phyloP scores from a whole-genome alignment of 2,113 vertebrate genomes.

The Aldabrachelys gigantea region DNA sequence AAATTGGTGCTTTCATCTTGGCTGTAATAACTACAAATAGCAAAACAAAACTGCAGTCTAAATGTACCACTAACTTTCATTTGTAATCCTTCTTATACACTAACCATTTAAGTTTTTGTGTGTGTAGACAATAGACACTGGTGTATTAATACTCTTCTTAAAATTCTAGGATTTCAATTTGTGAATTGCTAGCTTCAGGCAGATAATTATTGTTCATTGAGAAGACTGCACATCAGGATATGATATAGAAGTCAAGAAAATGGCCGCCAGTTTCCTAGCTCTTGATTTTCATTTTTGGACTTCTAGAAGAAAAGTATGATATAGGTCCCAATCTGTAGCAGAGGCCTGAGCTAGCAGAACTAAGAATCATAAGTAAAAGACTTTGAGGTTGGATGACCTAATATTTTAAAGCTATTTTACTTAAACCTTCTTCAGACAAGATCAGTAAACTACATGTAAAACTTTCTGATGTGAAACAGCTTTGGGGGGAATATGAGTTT shows the following conservation, averaged over 20 bases:
- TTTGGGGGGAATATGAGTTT: too few relatives aligned
- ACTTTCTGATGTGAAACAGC: too few relatives aligned
- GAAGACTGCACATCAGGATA: neutral
- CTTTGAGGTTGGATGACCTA: neutral
- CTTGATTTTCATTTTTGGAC: neutral
- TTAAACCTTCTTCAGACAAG: neutral
- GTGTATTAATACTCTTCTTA: too few relatives aligned
- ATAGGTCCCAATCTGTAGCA: neutral
- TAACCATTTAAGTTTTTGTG: too few relatives aligned
- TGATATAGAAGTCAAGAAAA: neutral
- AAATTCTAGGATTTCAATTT: too few relatives aligned
- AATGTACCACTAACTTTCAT: neutral
- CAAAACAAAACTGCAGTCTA: neutral
- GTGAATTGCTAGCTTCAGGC: neutral
- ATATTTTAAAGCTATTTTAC: neutral
- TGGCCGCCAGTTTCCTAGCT: rapidly evolving
- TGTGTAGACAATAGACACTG: too few relatives aligned
- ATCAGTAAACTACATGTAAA: too few relatives aligned
- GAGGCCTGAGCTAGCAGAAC: neutral
- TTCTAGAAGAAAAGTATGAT: neutral
- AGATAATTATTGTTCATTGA: neutral
- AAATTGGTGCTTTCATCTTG: neutral
- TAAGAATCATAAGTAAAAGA: neutral
- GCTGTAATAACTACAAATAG: neutral
- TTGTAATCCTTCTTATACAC: too few relatives aligned